Evolutionary conservation across 2,797 vertebrate genomes (phyloP).

Genomic region (Gymnodraco acuticeps): DNA sequence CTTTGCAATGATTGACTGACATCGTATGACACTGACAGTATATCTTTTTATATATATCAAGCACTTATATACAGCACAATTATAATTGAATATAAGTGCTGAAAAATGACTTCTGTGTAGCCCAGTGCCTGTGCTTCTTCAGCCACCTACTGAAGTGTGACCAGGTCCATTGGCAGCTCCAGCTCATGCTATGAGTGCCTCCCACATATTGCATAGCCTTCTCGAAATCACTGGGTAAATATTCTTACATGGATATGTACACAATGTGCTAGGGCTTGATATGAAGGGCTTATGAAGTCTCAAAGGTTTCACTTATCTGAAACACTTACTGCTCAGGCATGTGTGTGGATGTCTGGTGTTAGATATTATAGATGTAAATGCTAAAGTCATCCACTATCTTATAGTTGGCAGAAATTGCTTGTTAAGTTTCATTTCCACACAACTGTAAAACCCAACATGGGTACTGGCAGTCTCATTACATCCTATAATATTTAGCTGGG

Average conservation of each 20-base stretch:
- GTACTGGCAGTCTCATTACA: conserved; percentile 69
- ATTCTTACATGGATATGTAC: conserved; percentile 72
- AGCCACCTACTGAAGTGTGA: conserved; percentile 71
- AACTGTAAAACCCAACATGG: conserved; percentile 50
- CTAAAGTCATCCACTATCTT: conserved; percentile 35
- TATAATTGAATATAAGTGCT: conserved; percentile 40
- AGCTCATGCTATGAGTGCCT: conserved; percentile 71
- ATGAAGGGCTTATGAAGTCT: conserved; percentile 76
- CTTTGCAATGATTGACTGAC: conserved; percentile 29
- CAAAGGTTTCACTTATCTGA: conserved; percentile 72
- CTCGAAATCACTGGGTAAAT: conserved; percentile 74
- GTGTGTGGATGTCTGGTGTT: conserved; percentile 27
- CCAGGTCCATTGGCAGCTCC: conserved; percentile 65
- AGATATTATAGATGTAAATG: conserved; percentile 33
- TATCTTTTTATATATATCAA: background rate
- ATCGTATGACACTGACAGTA: conserved; percentile 19
- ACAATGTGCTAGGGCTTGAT: conserved; percentile 66
- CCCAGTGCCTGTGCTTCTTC: conserved; percentile 59
- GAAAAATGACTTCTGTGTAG: conserved; percentile 48
- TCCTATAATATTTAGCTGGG: conserved; percentile 68
- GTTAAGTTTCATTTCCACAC: conserved; percentile 60
- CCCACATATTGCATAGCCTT: conserved; percentile 68
- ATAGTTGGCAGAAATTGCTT: conserved; percentile 61
- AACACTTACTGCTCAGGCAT: conserved; percentile 54
- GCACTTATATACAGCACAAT: background rate